These are phyloP conservation scores for Drosophila neocordata DNA, from an alignment of 1,140 invertebrate species.

Conservation along the genomic window DNA sequence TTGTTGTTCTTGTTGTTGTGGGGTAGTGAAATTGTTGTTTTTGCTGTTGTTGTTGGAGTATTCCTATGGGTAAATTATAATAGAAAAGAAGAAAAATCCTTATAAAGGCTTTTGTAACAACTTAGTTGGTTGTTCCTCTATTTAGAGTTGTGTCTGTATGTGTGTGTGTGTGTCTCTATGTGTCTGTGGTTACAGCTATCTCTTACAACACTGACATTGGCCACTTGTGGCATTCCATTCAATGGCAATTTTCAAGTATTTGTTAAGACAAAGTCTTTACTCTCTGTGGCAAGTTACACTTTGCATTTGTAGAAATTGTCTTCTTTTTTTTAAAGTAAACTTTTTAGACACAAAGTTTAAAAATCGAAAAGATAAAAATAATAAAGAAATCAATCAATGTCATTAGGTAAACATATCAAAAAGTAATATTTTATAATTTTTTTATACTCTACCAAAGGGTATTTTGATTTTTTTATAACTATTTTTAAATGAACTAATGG, in stretches of 20 bases:
- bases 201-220: conserved; percentile 29
- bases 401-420: background rate
- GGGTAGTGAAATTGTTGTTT: background rate
- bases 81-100: conserved; percentile 23
- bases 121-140: conserved; percentile 23
- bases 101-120: conserved; percentile 29
- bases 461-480: no score
- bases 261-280: conserved; percentile 31
- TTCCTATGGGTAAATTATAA: conserved; percentile 47
- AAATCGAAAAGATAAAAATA: no score
- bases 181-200: conserved; percentile 17
- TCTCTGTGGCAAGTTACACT: background rate
- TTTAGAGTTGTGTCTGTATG: no score
- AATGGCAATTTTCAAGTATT: conserved; percentile 30
- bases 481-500: no score
- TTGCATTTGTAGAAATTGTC: background rate
- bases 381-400: conserved; percentile 5
- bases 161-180: no score
- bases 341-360: background rate
- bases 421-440: background rate
- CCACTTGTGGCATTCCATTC: conserved; percentile 59
- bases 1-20: background rate
- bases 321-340: conserved; percentile 6
- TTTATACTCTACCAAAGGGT: background rate
- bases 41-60: conserved; percentile 55